Evolutionary conservation across 2,797 vertebrate genomes (phyloP).

Genomic region (Sphenodon punctatus): DNA sequence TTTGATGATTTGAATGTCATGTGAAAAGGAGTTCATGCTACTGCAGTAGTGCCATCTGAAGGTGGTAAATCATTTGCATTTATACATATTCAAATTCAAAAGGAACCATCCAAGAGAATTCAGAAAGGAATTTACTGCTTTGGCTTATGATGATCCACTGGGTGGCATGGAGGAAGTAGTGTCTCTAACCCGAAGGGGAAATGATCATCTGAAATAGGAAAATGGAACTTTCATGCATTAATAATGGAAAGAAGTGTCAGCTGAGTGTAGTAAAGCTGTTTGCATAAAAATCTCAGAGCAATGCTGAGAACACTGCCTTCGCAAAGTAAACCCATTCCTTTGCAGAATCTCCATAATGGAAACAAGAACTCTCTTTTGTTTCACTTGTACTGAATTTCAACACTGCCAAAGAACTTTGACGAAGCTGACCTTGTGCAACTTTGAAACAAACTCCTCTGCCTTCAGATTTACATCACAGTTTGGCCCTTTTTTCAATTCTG

Average conservation of each 20-base stretch:
- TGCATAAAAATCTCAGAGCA: not conserved
- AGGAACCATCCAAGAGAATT: not conserved
- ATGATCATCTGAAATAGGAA: slow-evolving; percentile 90
- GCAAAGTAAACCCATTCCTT: too few species aligned
- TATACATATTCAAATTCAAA: not conserved
- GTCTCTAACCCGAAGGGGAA: slow-evolving; percentile 86
- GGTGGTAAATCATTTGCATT: accelerated
- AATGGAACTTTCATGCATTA: slow-evolving; percentile 75
- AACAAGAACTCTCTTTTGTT: too few species aligned
- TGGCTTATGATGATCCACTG: slow-evolving; percentile 68
- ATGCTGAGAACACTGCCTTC: too few species aligned
- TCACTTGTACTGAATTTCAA: too few species aligned
- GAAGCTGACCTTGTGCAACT: too few species aligned
- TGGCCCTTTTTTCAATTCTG: too few species aligned
- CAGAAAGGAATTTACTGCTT: slow-evolving; percentile 27
- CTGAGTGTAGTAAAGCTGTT: not conserved
- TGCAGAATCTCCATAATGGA: too few species aligned
- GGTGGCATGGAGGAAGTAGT: slow-evolving; percentile 82
- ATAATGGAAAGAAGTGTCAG: slow-evolving; percentile 32
- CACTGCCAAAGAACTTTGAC: too few species aligned
- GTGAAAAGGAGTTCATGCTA: not conserved
- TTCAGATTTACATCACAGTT: too few species aligned
- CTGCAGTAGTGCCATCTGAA: accelerated
- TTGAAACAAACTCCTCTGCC: too few species aligned
- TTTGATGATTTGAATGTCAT: too few species aligned